phyloP scores from a whole-genome alignment of 2,113 vertebrate genomes.

The Paracanthobrama guichenoti region DNA sequence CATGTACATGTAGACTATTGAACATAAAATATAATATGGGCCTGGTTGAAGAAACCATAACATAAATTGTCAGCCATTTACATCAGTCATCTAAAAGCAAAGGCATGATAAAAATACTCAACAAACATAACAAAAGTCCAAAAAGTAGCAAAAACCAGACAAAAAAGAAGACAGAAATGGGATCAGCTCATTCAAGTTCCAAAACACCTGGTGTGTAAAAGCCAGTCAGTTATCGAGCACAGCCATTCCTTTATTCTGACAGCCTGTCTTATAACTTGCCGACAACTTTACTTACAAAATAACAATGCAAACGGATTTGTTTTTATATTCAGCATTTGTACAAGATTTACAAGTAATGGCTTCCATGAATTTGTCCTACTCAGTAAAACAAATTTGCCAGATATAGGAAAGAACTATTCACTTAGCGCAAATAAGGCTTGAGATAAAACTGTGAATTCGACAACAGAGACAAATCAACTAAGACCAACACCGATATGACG shows the following conservation, averaged over 20 bases:
- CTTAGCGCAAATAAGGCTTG: constrained; percentile 42
- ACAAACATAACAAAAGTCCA: background rate
- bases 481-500: constrained; percentile 22
- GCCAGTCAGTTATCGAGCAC: background rate
- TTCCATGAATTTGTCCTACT: constrained; percentile 17
- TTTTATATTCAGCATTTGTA: constrained; percentile 46
- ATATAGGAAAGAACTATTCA: constrained; percentile 26
- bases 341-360: constrained; percentile 25
- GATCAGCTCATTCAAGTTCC: background rate
- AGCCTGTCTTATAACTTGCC: background rate
- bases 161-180: constrained; percentile 4
- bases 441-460: constrained; percentile 32
- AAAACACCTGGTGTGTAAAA: background rate
- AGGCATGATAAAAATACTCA: constrained; percentile 24
- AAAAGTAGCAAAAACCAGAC: background rate
- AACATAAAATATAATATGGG: background rate
- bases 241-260: background rate
- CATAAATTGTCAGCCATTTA: background rate
- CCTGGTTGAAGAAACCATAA: background rate
- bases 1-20: background rate
- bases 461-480: background rate
- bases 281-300: constrained; percentile 38
- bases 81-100: constrained; percentile 5
- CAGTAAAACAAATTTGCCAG: constrained; percentile 12
- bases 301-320: constrained; percentile 36